Evolutionary conservation across 2,888 invertebrate genomes (phyloP).

Genomic region (Drosophila nr. perissopoda): DNA sequence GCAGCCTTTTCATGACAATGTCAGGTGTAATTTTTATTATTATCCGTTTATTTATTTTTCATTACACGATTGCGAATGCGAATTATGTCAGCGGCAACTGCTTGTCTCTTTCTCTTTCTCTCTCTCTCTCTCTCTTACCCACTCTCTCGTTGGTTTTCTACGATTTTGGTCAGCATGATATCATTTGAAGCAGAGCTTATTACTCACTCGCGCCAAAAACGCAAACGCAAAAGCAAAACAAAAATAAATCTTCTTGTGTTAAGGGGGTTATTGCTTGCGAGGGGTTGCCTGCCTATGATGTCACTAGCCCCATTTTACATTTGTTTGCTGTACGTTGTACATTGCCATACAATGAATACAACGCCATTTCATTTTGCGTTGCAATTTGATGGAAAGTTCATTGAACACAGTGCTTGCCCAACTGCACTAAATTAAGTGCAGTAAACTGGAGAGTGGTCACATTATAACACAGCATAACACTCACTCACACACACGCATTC

Average conservation of each 20-base stretch:
- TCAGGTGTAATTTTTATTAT: slow-evolving; percentile 72
- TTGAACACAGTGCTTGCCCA: slow-evolving; percentile 38
- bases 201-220: slow-evolving; percentile 71
- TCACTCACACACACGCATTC: not conserved
- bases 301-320: slow-evolving; percentile 28
- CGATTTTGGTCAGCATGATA: slow-evolving; percentile 60
- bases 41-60: slow-evolving; percentile 35
- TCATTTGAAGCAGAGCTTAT: slow-evolving; percentile 66
- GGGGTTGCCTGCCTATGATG: slow-evolving; percentile 43
- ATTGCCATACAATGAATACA: slow-evolving; percentile 6
- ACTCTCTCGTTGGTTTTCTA: not conserved
- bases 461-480: not conserved
- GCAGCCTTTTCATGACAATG: slow-evolving; percentile 62
- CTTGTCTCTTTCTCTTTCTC: not conserved
- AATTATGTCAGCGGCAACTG: slow-evolving; percentile 67
- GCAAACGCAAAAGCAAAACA: slow-evolving; percentile 26
- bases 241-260: slow-evolving; percentile 34
- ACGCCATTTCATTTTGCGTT: slow-evolving; percentile 50
- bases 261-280: slow-evolving; percentile 15
- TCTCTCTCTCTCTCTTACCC: not conserved
- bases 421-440: slow-evolving; percentile 11
- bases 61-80: slow-evolving; percentile 16
- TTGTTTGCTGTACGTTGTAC: not conserved
- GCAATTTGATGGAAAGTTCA: slow-evolving; percentile 36
- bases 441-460: not conserved